These are phyloP conservation scores for Mythimna pallens DNA, from an alignment of 2,888 invertebrate genomes.

Conservation along the genomic window DNA sequence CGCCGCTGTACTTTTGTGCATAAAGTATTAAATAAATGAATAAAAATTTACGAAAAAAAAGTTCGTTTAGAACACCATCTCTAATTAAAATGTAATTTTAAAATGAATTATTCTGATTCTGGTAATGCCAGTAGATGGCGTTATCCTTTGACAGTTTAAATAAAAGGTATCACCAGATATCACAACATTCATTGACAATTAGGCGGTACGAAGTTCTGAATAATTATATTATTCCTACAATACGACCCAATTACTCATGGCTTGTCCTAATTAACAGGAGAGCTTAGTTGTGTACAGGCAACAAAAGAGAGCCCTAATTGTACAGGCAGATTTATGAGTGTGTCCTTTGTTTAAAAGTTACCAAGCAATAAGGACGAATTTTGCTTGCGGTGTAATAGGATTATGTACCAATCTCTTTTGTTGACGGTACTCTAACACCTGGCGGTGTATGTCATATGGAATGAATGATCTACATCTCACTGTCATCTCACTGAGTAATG, in stretches of 20 bases:
- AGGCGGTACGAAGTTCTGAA: background rate
- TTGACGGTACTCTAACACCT: constrained; percentile 17
- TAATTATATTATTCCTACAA: constrained; percentile 3
- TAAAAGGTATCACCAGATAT: no score
- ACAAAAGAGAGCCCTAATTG: constrained; percentile 8
- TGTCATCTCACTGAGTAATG: background rate
- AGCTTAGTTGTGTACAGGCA: constrained; percentile 8
- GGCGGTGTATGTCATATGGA: background rate
- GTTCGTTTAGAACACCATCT: no score
- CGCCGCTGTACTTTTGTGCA: no score
- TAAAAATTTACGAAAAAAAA: no score
- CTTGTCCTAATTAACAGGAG: constrained; percentile 12
- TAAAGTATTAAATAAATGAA: no score
- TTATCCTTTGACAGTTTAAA: no score
- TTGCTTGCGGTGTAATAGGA: background rate
- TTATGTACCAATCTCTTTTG: constrained; percentile 1
- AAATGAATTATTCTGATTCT: no score
- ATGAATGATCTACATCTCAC: constrained; percentile 4
- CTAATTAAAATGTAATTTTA: no score
- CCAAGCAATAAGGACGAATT: background rate
- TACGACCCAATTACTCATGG: constrained; percentile 14
- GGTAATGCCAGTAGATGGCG: no score
- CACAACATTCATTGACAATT: no score
- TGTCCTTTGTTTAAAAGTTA: constrained; percentile 1
- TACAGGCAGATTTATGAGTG: background rate